phyloP scores from a whole-genome alignment of 2,797 vertebrate genomes.

The Denticeps clupeoides region DNA sequence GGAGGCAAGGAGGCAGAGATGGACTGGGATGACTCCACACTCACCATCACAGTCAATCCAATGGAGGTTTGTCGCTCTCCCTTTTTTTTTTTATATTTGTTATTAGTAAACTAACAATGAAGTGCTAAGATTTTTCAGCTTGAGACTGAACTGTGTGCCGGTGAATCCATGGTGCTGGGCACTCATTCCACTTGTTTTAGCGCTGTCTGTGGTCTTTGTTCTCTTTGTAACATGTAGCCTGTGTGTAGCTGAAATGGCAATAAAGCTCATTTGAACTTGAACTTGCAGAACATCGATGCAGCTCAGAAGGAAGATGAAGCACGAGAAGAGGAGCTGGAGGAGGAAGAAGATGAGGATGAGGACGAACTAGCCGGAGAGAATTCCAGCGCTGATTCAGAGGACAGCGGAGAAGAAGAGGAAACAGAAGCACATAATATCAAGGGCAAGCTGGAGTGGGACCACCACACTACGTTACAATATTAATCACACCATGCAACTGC shows the following conservation, averaged over 20 bases:
- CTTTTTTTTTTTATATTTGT: no score
- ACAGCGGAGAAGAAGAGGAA: conserved; percentile 70
- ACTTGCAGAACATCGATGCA: conserved; percentile 70
- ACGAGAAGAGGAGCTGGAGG: conserved; percentile 39
- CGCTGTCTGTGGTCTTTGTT: no score
- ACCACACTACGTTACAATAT: conserved; percentile 70
- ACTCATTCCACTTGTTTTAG: no score
- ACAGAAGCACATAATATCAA: conserved; percentile 49
- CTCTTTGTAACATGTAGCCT: no score
- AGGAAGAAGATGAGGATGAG: conserved; percentile 43
- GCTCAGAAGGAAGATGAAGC: conserved; percentile 41
- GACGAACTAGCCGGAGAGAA: conserved; percentile 67
- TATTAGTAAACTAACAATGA: no score
- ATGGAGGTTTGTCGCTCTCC: conserved; percentile 79
- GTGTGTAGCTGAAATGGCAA: no score
- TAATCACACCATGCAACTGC: no score
- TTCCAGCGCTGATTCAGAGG: conserved; percentile 76
- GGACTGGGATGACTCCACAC: conserved; percentile 84
- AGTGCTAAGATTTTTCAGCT: no score
- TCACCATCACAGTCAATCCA: conserved; percentile 91
- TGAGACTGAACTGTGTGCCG: no score
- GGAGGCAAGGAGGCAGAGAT: conserved; percentile 68
- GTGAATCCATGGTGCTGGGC: no score
- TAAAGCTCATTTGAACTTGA: no score
- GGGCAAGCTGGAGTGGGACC: conserved; percentile 81